Evolutionary conservation across 2,888 invertebrate genomes (phyloP).

Genomic region (Apotomis capreana): DNA sequence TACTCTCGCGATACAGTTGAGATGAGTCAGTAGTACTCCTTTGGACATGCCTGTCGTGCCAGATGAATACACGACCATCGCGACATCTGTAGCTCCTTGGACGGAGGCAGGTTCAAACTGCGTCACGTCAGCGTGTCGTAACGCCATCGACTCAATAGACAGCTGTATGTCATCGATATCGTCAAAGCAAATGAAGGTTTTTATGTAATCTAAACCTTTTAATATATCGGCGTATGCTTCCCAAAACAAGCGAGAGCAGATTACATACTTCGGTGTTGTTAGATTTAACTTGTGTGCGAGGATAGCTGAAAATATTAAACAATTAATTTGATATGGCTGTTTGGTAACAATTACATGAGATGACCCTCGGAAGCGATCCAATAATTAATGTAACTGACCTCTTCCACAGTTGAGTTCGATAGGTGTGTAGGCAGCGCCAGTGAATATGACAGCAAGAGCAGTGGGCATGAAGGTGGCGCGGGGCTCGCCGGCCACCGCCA

Average conservation of each 20-base stretch:
- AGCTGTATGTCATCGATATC: not conserved
- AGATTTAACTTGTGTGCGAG: conserved; percentile 6
- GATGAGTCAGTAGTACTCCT: conserved; percentile 1
- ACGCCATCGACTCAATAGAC: not conserved
- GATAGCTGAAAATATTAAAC: not conserved
- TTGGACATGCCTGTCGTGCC: conserved; percentile 14
- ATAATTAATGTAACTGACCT: not conserved
- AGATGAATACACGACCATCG: not conserved
- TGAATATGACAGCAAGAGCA: not conserved
- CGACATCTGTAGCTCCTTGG: not conserved
- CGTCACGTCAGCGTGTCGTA: not conserved
- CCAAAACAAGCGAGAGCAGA: conserved; percentile 14
- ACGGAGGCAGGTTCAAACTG: conserved; percentile 9
- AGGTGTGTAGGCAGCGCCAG: conserved; percentile 4
- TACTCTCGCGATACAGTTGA: not conserved
- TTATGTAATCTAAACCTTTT: not conserved
- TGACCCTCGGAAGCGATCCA: too few relatives aligned
- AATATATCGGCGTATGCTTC: not conserved
- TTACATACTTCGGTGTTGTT: conserved; percentile 1
- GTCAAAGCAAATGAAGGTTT: conserved; percentile 5
- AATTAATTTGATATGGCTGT: too few relatives aligned
- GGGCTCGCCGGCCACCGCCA: conserved; percentile 15
- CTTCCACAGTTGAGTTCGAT: not conserved
- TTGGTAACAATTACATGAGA: too few relatives aligned
- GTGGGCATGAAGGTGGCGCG: conserved; percentile 4